Conservation (phyloP, 1,140 invertebrate species). For the Calosoma granatense region DNA sequence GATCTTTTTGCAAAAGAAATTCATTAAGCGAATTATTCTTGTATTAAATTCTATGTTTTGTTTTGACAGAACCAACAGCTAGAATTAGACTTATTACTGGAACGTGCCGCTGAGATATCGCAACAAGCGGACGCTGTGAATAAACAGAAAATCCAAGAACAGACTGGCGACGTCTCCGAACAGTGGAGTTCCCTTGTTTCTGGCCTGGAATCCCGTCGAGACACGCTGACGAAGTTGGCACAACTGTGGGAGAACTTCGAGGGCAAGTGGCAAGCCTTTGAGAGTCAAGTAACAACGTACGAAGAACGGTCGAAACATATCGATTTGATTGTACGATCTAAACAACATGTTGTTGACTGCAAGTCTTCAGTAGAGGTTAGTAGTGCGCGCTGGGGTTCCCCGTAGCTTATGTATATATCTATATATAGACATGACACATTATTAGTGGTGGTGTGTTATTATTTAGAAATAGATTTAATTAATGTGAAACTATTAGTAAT, state of each 20-base stretch:
- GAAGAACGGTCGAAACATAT: slow-evolving; percentile 65
- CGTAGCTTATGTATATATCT: not conserved
- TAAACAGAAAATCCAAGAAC: slow-evolving; percentile 46
- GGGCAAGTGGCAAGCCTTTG: slow-evolving; percentile 51
- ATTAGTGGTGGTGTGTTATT: too few relatives aligned
- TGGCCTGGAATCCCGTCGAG: slow-evolving; percentile 52
- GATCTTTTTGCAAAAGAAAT: not conserved
- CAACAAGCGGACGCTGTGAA: slow-evolving; percentile 52
- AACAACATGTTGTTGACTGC: slow-evolving; percentile 58
- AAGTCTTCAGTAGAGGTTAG: slow-evolving; percentile 58
- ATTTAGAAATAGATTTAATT: too few relatives aligned
- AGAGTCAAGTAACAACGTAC: slow-evolving; percentile 46
- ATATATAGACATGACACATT: too few relatives aligned
- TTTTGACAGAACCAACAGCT: slow-evolving; percentile 49
- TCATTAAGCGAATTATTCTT: not conserved
- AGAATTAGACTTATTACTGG: slow-evolving; percentile 52
- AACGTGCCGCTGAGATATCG: slow-evolving; percentile 52
- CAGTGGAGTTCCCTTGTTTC: slow-evolving; percentile 66
- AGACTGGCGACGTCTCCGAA: slow-evolving; percentile 51
- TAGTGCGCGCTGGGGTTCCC: slow-evolving; percentile 17
- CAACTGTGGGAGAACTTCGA: slow-evolving; percentile 72
- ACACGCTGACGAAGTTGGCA: slow-evolving; percentile 52
- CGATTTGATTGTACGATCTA: slow-evolving; percentile 59
- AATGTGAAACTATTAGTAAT: too few relatives aligned
- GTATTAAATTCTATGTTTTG: too few relatives aligned